Evolutionary conservation across 2,888 invertebrate species (phyloP), one percentile per base, ranked within the genome.

Genomic region (Ypsolopha sequella): DNA sequence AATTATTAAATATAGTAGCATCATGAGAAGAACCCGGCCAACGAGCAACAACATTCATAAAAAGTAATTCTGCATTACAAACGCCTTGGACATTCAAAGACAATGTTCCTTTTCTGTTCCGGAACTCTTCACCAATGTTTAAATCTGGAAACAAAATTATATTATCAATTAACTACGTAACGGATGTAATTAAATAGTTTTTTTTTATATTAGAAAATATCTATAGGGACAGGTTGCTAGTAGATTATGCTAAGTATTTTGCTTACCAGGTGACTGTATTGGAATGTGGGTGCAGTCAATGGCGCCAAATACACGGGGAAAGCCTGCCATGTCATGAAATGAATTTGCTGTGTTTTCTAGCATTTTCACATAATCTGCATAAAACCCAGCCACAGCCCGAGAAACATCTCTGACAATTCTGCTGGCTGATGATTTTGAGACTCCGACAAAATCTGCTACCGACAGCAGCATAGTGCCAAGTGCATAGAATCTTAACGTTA

Each of bases 401-500:
- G 55, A 54, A 6, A 63, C 53, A 44, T 60, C 56, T 9, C 46
- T 34, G 8, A 63, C 57, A 50, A 62, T 62, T 36, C 61, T 48
- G 36, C 48, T 7, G 14, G 52, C 52, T 13, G 52, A 36, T 48
- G 52, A n/a, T 48, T 52, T 45, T 14, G 46, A 45, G 6, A 44
- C 63, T 0, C 63, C 62, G 6, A 59, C 48, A 51, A 59, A 63
- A 36, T 63, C 60, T 7, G 59, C 63, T 10, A 64, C 59, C 7
- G 60, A 59, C 33, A 57, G 10, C 0, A 61, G 51, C 61, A 60
- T 60, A 13, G 62, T 60, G 1, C 62, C 62, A 35, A 61, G 49
- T 13, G 63, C 62, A 52, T 60, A 64, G 52, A 60, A 62, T 7
- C 61, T 41, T 11, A 61, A 51, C n/a, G 62, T 56, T 34, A 63